These are phyloP conservation scores for Aythya baeri DNA, from an alignment of 2,113 vertebrate genomes.

Conservation along the genomic window DNA sequence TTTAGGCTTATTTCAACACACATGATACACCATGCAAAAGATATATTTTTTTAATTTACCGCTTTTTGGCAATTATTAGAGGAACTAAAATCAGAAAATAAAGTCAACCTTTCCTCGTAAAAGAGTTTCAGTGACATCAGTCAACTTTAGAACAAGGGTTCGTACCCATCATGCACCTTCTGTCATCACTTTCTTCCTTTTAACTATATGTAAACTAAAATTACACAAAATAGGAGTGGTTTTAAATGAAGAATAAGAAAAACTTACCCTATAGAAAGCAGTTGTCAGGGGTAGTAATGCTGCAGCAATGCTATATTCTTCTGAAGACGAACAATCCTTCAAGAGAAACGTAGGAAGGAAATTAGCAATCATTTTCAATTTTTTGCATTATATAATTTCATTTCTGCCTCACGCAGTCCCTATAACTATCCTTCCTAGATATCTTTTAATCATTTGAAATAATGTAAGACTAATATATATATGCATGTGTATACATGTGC, in stretches of 20 bases:
- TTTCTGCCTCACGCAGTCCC: neutral
- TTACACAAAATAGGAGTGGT: neutral
- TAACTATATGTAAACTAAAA: neutral
- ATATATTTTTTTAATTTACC: neutral
- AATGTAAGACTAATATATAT: neutral
- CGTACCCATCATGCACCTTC: rapidly evolving
- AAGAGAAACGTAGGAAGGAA: constrained; percentile 63
- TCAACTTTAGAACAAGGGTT: neutral
- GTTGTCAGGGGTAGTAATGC: constrained; percentile 92
- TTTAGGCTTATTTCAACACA: neutral
- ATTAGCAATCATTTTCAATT: neutral
- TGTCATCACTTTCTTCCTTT: neutral
- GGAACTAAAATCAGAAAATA: neutral
- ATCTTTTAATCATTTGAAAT: neutral
- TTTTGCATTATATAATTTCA: neutral
- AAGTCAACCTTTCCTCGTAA: neutral
- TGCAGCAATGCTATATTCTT: constrained; percentile 93
- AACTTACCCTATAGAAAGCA: constrained; percentile 95
- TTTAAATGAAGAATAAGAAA: neutral
- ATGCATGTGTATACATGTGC: rapidly evolving
- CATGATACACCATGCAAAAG: neutral
- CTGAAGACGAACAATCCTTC: constrained; percentile 96
- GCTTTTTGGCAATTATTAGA: neutral
- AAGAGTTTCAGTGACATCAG: neutral
- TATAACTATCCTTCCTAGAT: neutral